Conservation (phyloP, 2,888 invertebrate species). For the Toxonevra muliebris region DNA sequence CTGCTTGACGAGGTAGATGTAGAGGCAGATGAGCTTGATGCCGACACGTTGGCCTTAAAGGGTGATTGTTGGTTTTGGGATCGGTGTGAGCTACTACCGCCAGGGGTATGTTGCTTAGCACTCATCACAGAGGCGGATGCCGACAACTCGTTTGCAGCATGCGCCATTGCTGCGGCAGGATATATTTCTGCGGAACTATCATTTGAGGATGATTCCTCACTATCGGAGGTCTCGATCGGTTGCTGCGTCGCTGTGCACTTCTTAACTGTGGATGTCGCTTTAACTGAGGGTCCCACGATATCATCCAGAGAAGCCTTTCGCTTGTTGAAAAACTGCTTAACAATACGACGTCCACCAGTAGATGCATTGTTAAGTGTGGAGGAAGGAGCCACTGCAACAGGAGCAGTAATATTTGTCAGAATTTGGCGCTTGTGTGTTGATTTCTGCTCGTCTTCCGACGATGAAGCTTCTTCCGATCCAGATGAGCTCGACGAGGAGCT, state of each 20-base stretch:
- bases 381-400: neutral
- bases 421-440: neutral
- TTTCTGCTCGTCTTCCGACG: neutral
- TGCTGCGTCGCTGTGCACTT: no score
- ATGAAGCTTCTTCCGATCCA: conserved; percentile 23
- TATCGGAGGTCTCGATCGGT: no score
- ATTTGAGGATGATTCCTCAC: conserved; percentile 40
- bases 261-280: no score
- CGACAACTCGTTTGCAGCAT: conserved; percentile 9
- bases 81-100: conserved; percentile 39
- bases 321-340: conserved; percentile 50
- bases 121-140: neutral
- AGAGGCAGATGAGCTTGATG: conserved; percentile 37
- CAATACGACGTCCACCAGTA: conserved; percentile 43
- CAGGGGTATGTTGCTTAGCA: conserved; percentile 1
- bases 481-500: conserved; percentile 29
- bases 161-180: conserved; percentile 27
- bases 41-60: conserved; percentile 32
- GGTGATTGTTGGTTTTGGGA: conserved; percentile 47
- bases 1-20: conserved; percentile 39
- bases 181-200: conserved; percentile 36
- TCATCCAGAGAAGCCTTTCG: conserved; percentile 44
- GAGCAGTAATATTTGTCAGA: neutral
- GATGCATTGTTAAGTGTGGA: no score
- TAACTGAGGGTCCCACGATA: conserved; percentile 26